Percentiles rank a stretch among this genome's conserved stretches.
Conservation (phyloP, 1,140 invertebrate species). For the Bilobella aurantiaca region DNA sequence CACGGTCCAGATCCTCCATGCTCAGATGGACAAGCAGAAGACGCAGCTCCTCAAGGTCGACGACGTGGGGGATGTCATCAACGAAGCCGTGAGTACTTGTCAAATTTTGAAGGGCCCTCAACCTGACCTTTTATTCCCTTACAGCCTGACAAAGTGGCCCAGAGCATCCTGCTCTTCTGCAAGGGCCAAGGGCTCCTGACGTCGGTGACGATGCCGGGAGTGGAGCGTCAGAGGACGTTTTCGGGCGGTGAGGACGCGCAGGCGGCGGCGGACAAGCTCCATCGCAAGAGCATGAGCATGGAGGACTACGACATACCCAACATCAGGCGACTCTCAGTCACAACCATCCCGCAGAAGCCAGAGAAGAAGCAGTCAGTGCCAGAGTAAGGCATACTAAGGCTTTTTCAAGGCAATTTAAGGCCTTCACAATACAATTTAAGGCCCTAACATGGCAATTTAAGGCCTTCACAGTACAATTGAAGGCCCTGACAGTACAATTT, state of each 20-base stretch:
- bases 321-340: conserved; percentile 60
- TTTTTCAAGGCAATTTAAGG: too few relatives aligned
- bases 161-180: conserved; percentile 67
- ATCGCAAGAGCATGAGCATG: conserved; percentile 60
- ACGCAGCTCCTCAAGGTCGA: conserved; percentile 73
- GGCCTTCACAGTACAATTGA: too few relatives aligned
- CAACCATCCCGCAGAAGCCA: conserved; percentile 36
- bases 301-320: conserved; percentile 72
- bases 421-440: too few relatives aligned
- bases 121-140: conserved; percentile 26
- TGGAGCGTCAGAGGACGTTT: conserved; percentile 51
- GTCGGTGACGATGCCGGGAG: conserved; percentile 57
- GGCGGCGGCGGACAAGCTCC: conserved; percentile 40
- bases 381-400: too few relatives aligned
- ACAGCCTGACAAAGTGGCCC: conserved; percentile 67
- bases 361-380: conserved; percentile 23
- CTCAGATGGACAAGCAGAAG: conserved; percentile 65
- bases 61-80: conserved; percentile 63
- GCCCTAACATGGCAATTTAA: too few relatives aligned
- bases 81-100: conserved; percentile 55
- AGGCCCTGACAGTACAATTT: too few relatives aligned
- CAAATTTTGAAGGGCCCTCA: not conserved
- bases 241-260: conserved; percentile 45
- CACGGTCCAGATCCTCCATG: conserved; percentile 58
- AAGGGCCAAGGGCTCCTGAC: conserved; percentile 67